Percentiles rank a stretch among this genome's conserved stretches.
Evolutionary conservation across 37 sponge, comb jelly and placozoan species (phyloP).

Genomic region (Corticium candelabrum): DNA sequence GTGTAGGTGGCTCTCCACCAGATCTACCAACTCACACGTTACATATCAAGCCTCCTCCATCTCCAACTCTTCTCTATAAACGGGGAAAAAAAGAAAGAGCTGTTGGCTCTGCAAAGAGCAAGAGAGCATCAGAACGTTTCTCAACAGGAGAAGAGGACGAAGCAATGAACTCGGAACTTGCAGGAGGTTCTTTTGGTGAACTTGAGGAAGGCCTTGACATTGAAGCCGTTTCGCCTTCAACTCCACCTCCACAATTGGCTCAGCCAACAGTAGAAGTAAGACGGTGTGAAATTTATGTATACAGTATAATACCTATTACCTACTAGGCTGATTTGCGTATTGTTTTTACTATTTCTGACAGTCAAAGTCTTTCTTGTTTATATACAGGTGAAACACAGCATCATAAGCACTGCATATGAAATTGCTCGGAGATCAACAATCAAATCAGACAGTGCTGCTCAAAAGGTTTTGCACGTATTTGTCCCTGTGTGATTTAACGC

Average conservation of each 20-base stretch:
- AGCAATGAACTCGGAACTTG: not conserved
- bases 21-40: constrained; percentile 11
- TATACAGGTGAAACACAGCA: not conserved
- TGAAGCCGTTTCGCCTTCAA: not conserved
- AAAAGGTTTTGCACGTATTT: constrained; percentile 19
- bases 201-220: not conserved
- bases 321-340: too few relatives aligned
- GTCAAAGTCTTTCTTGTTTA: not conserved
- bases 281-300: not conserved
- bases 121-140: not conserved
- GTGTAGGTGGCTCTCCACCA: constrained; percentile 63
- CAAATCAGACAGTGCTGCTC: constrained; percentile 35
- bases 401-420: constrained; percentile 30
- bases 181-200: not conserved
- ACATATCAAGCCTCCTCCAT: not conserved
- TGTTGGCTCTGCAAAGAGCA: too few relatives aligned
- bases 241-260: not conserved
- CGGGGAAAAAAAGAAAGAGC: not conserved
- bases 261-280: not conserved
- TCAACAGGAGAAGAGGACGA: not conserved
- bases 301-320: not conserved
- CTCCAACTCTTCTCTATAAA: not conserved
- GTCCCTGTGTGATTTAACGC: not conserved
- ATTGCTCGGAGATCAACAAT: constrained; percentile 24
- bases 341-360: too few relatives aligned